A percentile compares a stretch with the other conserved stretches of the same genome.
phyloP scores from a whole-genome alignment of 2,113 vertebrate genomes.

The Mirza zaza region DNA sequence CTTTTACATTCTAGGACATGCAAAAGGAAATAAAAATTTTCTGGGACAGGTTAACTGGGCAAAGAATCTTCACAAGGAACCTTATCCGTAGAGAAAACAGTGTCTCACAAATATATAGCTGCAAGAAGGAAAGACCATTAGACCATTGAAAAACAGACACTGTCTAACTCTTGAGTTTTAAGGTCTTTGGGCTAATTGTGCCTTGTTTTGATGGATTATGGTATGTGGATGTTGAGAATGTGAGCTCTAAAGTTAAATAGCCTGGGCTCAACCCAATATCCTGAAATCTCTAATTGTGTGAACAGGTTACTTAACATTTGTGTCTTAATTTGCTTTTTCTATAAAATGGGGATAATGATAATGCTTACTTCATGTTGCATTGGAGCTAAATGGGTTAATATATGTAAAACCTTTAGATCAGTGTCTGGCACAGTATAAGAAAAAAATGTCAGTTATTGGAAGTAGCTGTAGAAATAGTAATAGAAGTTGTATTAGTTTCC shows the following conservation, averaged over 20 bases:
- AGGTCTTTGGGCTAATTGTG: accelerated
- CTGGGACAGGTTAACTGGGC: not conserved
- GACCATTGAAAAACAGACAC: not conserved
- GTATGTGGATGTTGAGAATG: not conserved
- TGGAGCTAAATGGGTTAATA: not conserved
- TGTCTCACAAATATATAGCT: accelerated
- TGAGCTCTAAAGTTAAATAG: not conserved
- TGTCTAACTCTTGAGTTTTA: not conserved
- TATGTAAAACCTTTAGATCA: not conserved
- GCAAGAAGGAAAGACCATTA: not conserved
- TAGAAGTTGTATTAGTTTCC: not conserved
- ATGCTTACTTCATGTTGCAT: not conserved
- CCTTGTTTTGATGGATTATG: not conserved
- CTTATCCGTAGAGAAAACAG: not conserved
- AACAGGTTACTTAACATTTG: not conserved
- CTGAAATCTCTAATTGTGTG: not conserved
- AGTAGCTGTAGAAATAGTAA: not conserved
- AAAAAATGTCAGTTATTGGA: not conserved
- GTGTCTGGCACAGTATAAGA: not conserved
- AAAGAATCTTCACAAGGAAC: not conserved
- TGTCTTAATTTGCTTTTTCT: not conserved
- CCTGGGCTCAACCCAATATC: not conserved
- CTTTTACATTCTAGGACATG: not conserved
- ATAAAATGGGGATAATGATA: not conserved
- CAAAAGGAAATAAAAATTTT: not conserved